Percentiles rank a stretch among this genome's conserved stretches.
Conservation (phyloP, 2,113 vertebrate species). For the Lepisosteus oculatus region DNA sequence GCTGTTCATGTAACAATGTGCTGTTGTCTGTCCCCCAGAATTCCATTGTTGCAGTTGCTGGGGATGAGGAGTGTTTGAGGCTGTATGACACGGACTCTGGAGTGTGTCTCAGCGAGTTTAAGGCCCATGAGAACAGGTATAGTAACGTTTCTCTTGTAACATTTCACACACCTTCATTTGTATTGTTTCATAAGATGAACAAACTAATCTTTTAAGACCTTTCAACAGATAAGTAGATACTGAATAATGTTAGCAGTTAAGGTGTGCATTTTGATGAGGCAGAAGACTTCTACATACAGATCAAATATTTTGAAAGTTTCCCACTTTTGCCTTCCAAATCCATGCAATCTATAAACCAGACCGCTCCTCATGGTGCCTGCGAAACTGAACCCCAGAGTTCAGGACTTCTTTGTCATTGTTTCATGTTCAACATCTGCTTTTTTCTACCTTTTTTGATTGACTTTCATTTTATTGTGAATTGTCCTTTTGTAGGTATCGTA, state of each 20-base stretch:
- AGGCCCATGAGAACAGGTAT: conserved; percentile 93
- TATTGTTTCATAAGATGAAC: neutral
- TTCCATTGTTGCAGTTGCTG: conserved; percentile 77
- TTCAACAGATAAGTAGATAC: too few relatives aligned
- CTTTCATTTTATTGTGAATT: too few relatives aligned
- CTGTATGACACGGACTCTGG: conserved; percentile 72
- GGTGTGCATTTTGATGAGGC: too few relatives aligned
- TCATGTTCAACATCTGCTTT: neutral
- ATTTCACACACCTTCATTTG: neutral
- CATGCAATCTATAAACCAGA: too few relatives aligned
- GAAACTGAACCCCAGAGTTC: too few relatives aligned
- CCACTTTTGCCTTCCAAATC: too few relatives aligned
- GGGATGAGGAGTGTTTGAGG: conserved; percentile 81
- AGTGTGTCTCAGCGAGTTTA: conserved; percentile 81
- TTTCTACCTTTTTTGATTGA: neutral
- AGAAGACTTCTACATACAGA: too few relatives aligned
- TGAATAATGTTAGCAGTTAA: too few relatives aligned
- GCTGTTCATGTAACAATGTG: neutral
- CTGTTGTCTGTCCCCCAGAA: conserved; percentile 59
- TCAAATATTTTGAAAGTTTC: too few relatives aligned
- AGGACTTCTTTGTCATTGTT: too few relatives aligned
- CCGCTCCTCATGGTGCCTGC: too few relatives aligned
- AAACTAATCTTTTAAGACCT: neutral
- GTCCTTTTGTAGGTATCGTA: too few relatives aligned
- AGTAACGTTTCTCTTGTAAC: neutral